Evolutionary conservation across 2,797 vertebrate genomes (phyloP).

Genomic region (Halcyon smyrnensis): DNA sequence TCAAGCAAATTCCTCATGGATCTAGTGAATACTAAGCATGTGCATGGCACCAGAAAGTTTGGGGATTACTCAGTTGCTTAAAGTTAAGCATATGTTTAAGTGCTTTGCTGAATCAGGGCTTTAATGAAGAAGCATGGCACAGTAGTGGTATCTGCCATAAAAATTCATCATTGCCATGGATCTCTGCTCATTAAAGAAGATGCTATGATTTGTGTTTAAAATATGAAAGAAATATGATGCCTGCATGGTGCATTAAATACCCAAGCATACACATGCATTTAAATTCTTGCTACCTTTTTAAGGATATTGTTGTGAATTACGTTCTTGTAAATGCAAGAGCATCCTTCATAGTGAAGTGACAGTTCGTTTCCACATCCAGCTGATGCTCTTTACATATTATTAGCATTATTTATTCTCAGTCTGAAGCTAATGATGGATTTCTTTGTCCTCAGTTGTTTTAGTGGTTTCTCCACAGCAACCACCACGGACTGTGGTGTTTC

Average conservation of each 20-base stretch:
- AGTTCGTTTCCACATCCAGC: conserved; percentile 56
- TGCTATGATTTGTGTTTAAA: conserved; percentile 57
- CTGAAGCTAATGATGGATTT: conserved; percentile 47
- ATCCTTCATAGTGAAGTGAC: conserved; percentile 59
- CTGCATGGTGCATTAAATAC: conserved; percentile 65
- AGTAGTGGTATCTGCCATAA: conserved; percentile 49
- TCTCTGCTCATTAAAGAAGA: conserved; percentile 68
- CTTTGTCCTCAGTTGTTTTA: not conserved
- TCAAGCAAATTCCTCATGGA: not conserved
- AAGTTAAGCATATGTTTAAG: conserved; percentile 65
- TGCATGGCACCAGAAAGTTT: not conserved
- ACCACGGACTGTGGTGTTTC: not conserved
- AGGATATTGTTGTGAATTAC: conserved; percentile 60
- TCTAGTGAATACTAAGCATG: conserved; percentile 3
- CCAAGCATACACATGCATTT: conserved; percentile 46
- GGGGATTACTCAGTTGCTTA: conserved; percentile 38
- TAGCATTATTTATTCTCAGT: conserved; percentile 69
- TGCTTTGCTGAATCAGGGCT: conserved; percentile 59
- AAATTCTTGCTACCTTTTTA: conserved; percentile 72
- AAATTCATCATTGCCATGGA: conserved; percentile 60
- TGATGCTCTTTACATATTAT: conserved; percentile 60
- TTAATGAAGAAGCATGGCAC: conserved; percentile 50
- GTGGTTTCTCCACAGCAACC: conserved; percentile 46
- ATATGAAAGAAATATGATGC: conserved; percentile 68
- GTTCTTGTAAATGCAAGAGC: conserved; percentile 41